phyloP scores from a whole-genome alignment of 23 tunicate species.

The Ciona savignyi region DNA sequence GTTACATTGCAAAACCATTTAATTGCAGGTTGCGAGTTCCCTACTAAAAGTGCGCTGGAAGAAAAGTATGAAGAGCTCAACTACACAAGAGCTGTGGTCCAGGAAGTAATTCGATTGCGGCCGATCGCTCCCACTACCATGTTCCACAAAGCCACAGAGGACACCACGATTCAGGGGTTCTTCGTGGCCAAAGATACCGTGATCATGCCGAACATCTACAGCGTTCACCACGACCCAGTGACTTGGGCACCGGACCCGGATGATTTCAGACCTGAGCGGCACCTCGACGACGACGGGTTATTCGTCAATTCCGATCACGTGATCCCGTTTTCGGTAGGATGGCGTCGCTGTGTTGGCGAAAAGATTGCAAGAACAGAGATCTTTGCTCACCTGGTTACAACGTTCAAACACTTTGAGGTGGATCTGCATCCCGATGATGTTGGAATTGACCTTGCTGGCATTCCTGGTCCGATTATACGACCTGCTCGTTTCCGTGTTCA shows the following conservation, averaged over 20 bases:
- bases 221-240: slow-evolving; percentile 54
- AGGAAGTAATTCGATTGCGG: slow-evolving; percentile 67
- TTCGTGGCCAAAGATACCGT: slow-evolving; percentile 34
- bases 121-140: slow-evolving; percentile 55
- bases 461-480: slow-evolving; percentile 8
- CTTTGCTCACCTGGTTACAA: slow-evolving; percentile 18
- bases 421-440: slow-evolving; percentile 2
- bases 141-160: slow-evolving; percentile 43
- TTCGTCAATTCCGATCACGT: slow-evolving; percentile 48
- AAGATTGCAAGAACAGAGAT: slow-evolving; percentile 35
- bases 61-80: slow-evolving; percentile 18
- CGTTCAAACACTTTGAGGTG: slow-evolving; percentile 24
- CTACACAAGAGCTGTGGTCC: slow-evolving; percentile 37
- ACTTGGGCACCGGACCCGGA: slow-evolving; percentile 74
- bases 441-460: slow-evolving; percentile 23
- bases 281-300: slow-evolving; percentile 45
- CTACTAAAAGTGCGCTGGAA: slow-evolving; percentile 7
- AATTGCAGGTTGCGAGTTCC: slow-evolving; percentile 9
- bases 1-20: too few relatives aligned
- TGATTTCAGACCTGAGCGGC: slow-evolving; percentile 70
- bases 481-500: slow-evolving; percentile 3
- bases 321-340: slow-evolving; percentile 54
- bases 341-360: slow-evolving; percentile 58
- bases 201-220: slow-evolving; percentile 67
- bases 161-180: slow-evolving; percentile 49